phyloP scores from a whole-genome alignment of 2,113 vertebrate genomes.

The Pygathrix nemaeus region DNA sequence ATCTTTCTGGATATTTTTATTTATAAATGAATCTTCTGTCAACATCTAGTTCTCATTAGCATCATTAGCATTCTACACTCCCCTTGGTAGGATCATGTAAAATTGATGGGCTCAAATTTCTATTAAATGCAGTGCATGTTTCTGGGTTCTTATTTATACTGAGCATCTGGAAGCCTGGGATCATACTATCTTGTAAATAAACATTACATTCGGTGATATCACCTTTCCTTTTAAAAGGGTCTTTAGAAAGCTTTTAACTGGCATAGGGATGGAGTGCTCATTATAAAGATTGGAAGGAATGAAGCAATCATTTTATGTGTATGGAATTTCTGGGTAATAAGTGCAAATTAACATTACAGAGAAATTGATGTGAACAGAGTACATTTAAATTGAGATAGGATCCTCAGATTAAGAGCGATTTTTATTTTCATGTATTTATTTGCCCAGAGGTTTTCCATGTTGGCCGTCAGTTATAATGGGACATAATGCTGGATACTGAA shows the following conservation, averaged over 20 bases:
- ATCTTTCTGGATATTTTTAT: slow-evolving; percentile 55
- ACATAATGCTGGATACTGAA: background rate
- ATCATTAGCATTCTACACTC: slow-evolving; percentile 52
- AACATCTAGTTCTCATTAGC: slow-evolving; percentile 67
- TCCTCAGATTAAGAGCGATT: background rate
- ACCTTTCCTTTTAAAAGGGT: slow-evolving; percentile 77
- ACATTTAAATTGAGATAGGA: background rate
- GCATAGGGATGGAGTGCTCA: background rate
- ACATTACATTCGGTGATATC: slow-evolving; percentile 63
- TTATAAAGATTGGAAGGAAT: slow-evolving; percentile 55
- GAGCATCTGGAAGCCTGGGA: slow-evolving; percentile 66
- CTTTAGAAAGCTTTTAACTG: slow-evolving; percentile 76
- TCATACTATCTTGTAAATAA: slow-evolving; percentile 70
- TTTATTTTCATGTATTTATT: background rate
- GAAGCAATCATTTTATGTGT: slow-evolving; percentile 36
- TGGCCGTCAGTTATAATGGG: background rate
- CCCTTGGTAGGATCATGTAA: slow-evolving; percentile 56
- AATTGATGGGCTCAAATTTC: slow-evolving; percentile 74
- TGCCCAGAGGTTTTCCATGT: background rate
- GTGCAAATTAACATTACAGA: slow-evolving; percentile 59
- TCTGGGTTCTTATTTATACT: slow-evolving; percentile 61
- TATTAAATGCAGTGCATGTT: slow-evolving; percentile 49
- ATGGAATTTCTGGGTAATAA: slow-evolving; percentile 67
- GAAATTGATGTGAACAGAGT: slow-evolving; percentile 18
- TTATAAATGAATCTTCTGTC: slow-evolving; percentile 70